Percentiles rank a stretch among this genome's conserved stretches.
phyloP scores from a whole-genome alignment of 2,113 vertebrate genomes.

The Galemys pyrenaicus region DNA sequence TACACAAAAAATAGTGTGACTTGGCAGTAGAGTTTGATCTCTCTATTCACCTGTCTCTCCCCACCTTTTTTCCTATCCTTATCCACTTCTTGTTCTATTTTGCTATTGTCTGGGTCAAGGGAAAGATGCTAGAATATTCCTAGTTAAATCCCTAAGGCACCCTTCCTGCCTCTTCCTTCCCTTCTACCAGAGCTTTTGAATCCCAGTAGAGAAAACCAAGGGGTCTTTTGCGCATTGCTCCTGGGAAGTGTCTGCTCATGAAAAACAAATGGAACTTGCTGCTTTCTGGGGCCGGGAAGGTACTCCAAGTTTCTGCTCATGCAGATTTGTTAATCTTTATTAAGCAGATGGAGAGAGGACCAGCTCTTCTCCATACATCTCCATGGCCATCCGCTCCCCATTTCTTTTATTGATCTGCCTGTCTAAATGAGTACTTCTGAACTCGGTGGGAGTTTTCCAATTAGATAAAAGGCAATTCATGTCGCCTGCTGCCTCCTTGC shows the following conservation, averaged over 20 bases:
- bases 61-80: no score
- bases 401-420: constrained; percentile 86
- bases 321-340: constrained; percentile 83
- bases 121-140: neutral
- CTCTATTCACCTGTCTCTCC: neutral
- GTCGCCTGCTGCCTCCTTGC: constrained; percentile 77
- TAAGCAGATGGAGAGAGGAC: constrained; percentile 69
- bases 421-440: constrained; percentile 85
- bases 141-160: neutral
- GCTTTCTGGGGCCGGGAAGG: neutral
- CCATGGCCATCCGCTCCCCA: constrained; percentile 75
- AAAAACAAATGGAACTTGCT: constrained; percentile 18
- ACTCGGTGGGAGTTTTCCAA: constrained; percentile 88
- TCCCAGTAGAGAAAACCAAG: neutral
- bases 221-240: neutral
- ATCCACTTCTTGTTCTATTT: neutral
- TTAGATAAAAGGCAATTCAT: constrained; percentile 89
- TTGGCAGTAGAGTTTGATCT: no score
- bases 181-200: neutral
- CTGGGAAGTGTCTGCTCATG: neutral
- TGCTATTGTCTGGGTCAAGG: neutral
- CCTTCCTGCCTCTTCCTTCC: neutral
- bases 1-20: neutral
- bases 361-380: neutral
- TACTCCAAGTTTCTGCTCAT: neutral